Base-by-base conservation (phyloP, 2,113 vertebrate species). In the Hypocryptadius cinnamomeus region DNA sequence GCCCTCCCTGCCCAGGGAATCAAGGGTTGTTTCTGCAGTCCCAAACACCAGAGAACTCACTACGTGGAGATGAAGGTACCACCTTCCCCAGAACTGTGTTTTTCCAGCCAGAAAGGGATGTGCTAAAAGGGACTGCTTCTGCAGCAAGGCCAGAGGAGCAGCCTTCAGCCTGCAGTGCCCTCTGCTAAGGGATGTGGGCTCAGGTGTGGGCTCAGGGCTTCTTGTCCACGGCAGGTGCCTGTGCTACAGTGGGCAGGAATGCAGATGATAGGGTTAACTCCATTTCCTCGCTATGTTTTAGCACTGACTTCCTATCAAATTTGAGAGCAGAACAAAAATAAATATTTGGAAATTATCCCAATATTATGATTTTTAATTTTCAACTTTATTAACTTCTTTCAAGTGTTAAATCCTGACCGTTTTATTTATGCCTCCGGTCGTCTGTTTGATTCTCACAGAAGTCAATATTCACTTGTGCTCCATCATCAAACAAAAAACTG, bases 331-430 rank as follows among this genome's bases (percentile, higher is more conserved):
- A 87, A 84, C 74, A 96, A 97, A 96, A 96, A 97, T 95, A 97
- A 97, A 97, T 97, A 98, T 95, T 96, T 96, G 95, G 88, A 96
- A 96, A 97, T 96, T 97, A 96, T 97, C 94, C 93, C 96, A 98
- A 97, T 98, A 98, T 98, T 97, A 97, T 97, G 98, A 97, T 98
- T 97, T 97, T 97, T 97, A 98, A 97, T 98, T 93, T 96, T 97
- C 94, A 90, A 95, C 92, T 97, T 97, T 97, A 97, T 98, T 97
- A 97, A 92, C 82, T 96, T 95, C 87, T 97, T 97, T 97, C 94
- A 96, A 97, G 84, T 95, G 95, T 96, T 98, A 97, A 96, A 97
- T 95, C 94, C 92, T 87, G 94, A 85, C 63, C 53, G 73, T 89
- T 93, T 93, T 89, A 91, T 95, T 94, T 94, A 92, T 56, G 96